A percentile compares a stretch with the other conserved stretches of the same genome.
Evolutionary conservation across 1,140 invertebrate species (phyloP).

Genomic region (Apis cerana): DNA sequence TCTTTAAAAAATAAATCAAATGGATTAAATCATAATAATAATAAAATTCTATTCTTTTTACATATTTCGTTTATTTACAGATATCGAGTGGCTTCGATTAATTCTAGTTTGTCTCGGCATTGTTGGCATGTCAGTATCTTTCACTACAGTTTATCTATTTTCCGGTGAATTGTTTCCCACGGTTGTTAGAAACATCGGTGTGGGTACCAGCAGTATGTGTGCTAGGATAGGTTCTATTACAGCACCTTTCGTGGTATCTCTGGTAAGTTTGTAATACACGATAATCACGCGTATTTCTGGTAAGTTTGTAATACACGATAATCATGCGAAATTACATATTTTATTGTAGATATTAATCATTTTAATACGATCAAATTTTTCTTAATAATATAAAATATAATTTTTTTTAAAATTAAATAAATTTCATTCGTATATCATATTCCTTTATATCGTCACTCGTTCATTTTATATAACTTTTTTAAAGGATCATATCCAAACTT

Average conservation of each 20-base stretch:
- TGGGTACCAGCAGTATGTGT: slow-evolving; percentile 86
- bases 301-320: neutral
- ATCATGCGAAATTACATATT: neutral
- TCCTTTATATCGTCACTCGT: neutral
- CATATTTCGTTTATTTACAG: slow-evolving; percentile 47
- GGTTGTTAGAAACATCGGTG: slow-evolving; percentile 85
- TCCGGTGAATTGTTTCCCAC: slow-evolving; percentile 87
- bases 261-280: slow-evolving; percentile 64
- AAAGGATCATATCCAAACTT: slow-evolving; percentile 70
- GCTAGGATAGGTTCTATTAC: slow-evolving; percentile 86
- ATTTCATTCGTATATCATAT: neutral
- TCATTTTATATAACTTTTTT: neutral
- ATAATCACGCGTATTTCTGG: too few species aligned
- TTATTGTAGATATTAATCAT: too few species aligned
- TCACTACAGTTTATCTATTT: slow-evolving; percentile 86
- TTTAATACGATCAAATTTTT: too few species aligned
- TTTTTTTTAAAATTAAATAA: too few species aligned
- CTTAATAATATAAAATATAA: too few species aligned
- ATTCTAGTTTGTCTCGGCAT: slow-evolving; percentile 85
- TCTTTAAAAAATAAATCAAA: too few species aligned
- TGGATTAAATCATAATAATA: too few species aligned
- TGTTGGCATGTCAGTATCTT: slow-evolving; percentile 85
- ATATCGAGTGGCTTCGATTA: slow-evolving; percentile 79
- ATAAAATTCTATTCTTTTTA: too few species aligned
- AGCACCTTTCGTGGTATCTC: slow-evolving; percentile 84